Evolutionary conservation across 2,113 vertebrate genomes (phyloP).

Genomic region (Paedocypris sp.): DNA sequence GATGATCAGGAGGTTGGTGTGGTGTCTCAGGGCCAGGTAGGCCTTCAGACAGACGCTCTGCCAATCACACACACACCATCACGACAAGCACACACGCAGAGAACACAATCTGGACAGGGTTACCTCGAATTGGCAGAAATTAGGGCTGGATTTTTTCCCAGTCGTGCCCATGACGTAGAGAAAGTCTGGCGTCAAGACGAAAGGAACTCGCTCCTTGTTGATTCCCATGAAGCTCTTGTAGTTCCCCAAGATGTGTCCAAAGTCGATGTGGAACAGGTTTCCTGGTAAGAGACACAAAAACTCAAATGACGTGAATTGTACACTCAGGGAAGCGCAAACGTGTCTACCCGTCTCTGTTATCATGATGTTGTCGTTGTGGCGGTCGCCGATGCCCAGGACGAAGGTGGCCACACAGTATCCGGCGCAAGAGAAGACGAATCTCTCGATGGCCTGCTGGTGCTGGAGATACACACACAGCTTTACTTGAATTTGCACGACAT

Average conservation of each 20-base stretch:
- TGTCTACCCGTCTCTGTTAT: slow-evolving; percentile 94
- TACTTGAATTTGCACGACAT: no score
- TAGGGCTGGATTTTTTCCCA: slow-evolving; percentile 84
- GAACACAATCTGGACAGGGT: no score
- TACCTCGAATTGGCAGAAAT: slow-evolving; percentile 98
- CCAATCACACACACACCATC: no score
- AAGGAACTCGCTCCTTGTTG: slow-evolving; percentile 95
- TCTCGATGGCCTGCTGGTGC: slow-evolving; percentile 90
- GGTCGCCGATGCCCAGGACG: slow-evolving; percentile 95
- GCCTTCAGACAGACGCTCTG: slow-evolving; percentile 87
- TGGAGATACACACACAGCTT: no score
- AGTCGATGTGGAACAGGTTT: slow-evolving; percentile 97
- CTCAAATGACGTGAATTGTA: background rate
- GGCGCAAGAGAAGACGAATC: slow-evolving; percentile 89
- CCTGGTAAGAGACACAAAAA: slow-evolving; percentile 53
- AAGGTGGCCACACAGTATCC: slow-evolving; percentile 98
- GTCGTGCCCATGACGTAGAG: slow-evolving; percentile 94
- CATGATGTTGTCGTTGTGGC: slow-evolving; percentile 99
- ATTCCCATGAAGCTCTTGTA: slow-evolving; percentile 98
- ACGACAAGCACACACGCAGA: no score
- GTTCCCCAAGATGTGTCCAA: slow-evolving; percentile 98
- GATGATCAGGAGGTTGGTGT: slow-evolving; percentile 95
- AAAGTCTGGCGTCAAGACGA: slow-evolving; percentile 95
- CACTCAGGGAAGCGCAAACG: background rate
- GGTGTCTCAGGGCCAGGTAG: slow-evolving; percentile 88